Evolutionary conservation across 1,140 invertebrate species (phyloP), one percentile per base, ranked within the genome.

Genomic region (Alviniconcha marisindica): DNA sequence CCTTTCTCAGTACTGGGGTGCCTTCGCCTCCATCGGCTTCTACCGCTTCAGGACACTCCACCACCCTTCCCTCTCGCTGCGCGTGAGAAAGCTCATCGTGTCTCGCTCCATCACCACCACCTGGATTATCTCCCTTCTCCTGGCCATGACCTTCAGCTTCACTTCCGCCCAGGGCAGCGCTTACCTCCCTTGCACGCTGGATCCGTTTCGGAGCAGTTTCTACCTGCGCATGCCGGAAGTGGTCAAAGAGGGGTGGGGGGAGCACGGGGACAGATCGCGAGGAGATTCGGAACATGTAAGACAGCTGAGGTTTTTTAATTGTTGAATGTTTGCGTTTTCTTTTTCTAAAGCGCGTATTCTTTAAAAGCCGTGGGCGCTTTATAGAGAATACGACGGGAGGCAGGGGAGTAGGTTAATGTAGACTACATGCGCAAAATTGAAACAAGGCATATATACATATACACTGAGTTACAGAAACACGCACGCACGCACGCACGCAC

Each of bases 21-120:
- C 87, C n/a, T 91, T 91, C 81, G 87, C 89, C 2, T 83, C 85
- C 38, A 91, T 91, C 66, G 87, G 89, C 12, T 87, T 86, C 18
- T 90, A 90, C 77, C 82, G 89, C 82, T 87, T 85, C 69, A 87
- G 78, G 63, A 89, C 86, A 4, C 83, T 89, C 56, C 85, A 83
- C 38, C 83, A 84, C 51, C 89, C 88, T 5, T 80, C 86, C 18
- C 56, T 89, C 44, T 85, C 87, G 12, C 31, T 88, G 44, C 51
- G 81, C 28, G 51, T 82, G n/a, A 78, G 89, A n/a, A 54, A 83
- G n/a, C 82, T 80, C 40, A 83, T 90, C 36, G 87, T 90, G 5
- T 83, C 81, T 0, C 77, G 86, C 18, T 87, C 86, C 66, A 88
- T 90, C 69, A 73, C 82, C 28, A 81, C 80, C 28, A 84, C 84